Evolutionary conservation across 2,888 invertebrate species (phyloP), one percentile per base, ranked within the genome.

Genomic region (Polydrusus pterygomalis): DNA sequence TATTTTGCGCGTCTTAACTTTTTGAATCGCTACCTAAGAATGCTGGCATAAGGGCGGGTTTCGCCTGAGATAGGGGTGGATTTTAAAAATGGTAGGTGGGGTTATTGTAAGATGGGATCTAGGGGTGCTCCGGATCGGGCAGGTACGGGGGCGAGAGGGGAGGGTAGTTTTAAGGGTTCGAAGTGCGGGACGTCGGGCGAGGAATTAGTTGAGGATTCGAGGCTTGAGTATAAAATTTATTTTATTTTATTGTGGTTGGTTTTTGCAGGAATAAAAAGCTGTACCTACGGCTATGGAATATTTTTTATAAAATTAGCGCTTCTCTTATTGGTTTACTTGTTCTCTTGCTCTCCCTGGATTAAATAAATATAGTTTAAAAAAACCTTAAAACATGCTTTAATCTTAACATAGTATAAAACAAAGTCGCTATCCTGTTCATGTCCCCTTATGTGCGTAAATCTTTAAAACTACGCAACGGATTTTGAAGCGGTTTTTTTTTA

Each of bases 1-100:
- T 86, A 86, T 86, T 81, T 67, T 65, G 80, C 83, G 83, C 85
- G 85, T 87, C 87, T 87, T 87, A 87, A 78, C 78, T 78, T 78
- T 78, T 78, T 84, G 82, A 82, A 82, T 79, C 80, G 81, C 83
- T 83, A 84, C 83, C 83, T 83, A 84, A 83, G 82, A 79, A 81
- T 80, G 80, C 81, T 80, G 77, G 67, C 74, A 80, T 86, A 86
- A 84, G 85, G 86, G 79, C 78, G 84, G 85, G 81, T 83, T 83
- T 86, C 82, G 86, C 85, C 78, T 81, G 86, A 84, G 86, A 86
- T 86, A 85, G 85, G 84, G 81, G 75, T 71, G 83, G 79, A 82
- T 85, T 86, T 83, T 81, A 80, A 82, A 82, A 80, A 79, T 45
- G 17, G 73, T 54, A 77, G 78, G 78, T 75, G 78, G 78, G 70